Base-by-base conservation (phyloP, 2,888 invertebrate species). In the Drosophila villosipedis region DNA sequence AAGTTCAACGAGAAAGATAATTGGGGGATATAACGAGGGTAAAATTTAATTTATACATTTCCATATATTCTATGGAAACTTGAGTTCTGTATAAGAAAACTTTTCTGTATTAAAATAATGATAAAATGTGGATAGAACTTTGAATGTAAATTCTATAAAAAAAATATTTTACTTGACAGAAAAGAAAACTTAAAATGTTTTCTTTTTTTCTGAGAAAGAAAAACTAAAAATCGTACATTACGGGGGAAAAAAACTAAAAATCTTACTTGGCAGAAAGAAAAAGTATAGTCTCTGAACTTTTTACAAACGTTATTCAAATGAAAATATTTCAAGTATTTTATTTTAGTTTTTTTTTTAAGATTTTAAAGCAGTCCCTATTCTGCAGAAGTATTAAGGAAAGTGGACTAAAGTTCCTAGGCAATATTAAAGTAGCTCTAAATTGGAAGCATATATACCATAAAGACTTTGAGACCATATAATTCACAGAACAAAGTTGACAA, bases 1-100 rank as follows among this genome's bases (percentile, higher is more conserved):
- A 47, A 72, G 61, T 49, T 50, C 37, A 57, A 35, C 50, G 35
- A n/a, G 28, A 16, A n/a, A 14, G 28, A 39, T 57, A 58, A 71
- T 30, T 28, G 50, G 14, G 28, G 14, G 10, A 55, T 5, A 28
- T n/a, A 55, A 49, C 3, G 37, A 16, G 66, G 50, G 25, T 33
- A 2, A 16, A n/a, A 25, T 31, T 22, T 25, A 37, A 55, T 30
- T 25, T 14, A 43, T 47, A 25, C 25, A 19, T 12, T 33, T 43
- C 10, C 22, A 12, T 3, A 12, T 37, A 16, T 19, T 52, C 0
- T 3, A 4, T 10, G n/a, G 33, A 41, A 67, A 12, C 43, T 41
- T 5, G 14, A 28, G 41, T 22, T 43, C 0, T 9, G 1, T 1
- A 10, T n/a, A 28, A n/a, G 30, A n/a, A 52, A 12, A 31, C 12